Conservation (phyloP, 2,888 invertebrate genomes). For the Tachystola acroxantha region DNA sequence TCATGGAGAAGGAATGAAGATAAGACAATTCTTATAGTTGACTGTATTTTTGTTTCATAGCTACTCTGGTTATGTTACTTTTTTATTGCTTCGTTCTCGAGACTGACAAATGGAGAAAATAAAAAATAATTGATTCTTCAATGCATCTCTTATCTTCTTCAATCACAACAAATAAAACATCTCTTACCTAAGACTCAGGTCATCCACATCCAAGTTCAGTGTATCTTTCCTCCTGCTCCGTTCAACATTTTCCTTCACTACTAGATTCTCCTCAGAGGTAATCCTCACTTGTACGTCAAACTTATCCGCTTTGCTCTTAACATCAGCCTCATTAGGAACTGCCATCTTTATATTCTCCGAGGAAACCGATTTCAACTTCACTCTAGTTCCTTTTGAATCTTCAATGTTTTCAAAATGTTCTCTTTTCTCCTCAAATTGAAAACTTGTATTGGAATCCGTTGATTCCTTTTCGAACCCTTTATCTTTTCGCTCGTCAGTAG, state of each 20-base stretch:
- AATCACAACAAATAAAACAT: no score
- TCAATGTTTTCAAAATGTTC: conserved; percentile 44
- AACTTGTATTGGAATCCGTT: conserved; percentile 23
- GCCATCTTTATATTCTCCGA: conserved; percentile 68
- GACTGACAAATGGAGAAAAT: no score
- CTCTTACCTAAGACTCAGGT: conserved; percentile 67
- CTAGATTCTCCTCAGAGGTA: conserved; percentile 68
- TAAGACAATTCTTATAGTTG: no score
- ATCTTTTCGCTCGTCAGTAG: conserved; percentile 34
- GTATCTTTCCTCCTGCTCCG: conserved; percentile 54
- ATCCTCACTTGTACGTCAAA: conserved; percentile 72
- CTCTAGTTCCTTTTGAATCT: conserved; percentile 36
- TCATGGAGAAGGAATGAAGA: no score
- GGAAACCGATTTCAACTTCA: conserved; percentile 47
- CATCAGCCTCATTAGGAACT: conserved; percentile 64
- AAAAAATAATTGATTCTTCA: no score
- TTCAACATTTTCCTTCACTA: conserved; percentile 57
- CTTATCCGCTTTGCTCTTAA: conserved; percentile 59
- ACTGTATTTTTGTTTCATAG: no score
- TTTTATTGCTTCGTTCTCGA: no score
- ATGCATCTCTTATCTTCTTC: no score
- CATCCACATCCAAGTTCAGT: conserved; percentile 74
- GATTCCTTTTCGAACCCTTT: conserved; percentile 25
- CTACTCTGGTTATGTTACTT: no score
- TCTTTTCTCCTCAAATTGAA: conserved; percentile 39